Evolutionary conservation across 2,888 invertebrate genomes (phyloP).

Genomic region (Tanytarsus gracilentus): DNA sequence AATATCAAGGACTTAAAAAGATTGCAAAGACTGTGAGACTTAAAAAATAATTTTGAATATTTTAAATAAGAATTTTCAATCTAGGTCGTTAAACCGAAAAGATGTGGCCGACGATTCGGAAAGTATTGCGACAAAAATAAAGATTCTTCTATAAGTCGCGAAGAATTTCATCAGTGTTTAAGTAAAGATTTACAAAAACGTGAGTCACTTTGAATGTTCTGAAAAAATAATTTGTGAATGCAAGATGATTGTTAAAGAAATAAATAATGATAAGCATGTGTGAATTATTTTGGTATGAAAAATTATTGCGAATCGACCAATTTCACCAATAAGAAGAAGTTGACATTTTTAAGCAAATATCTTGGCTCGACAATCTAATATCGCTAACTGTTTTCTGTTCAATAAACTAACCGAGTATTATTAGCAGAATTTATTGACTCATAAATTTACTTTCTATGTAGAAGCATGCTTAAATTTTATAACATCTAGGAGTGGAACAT

Average conservation of each 20-base stretch:
- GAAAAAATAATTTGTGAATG: background rate
- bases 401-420: too few relatives aligned
- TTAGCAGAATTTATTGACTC: too few relatives aligned
- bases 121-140: constrained; percentile 77
- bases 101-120: constrained; percentile 82
- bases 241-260: background rate
- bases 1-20: constrained; percentile 70
- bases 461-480: too few relatives aligned
- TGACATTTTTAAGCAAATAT: too few relatives aligned
- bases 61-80: background rate
- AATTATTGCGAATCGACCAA: too few relatives aligned
- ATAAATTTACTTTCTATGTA: too few relatives aligned
- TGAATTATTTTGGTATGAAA: background rate
- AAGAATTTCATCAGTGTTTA: constrained; percentile 82
- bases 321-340: too few relatives aligned
- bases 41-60: background rate
- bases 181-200: constrained; percentile 72
- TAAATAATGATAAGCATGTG: background rate
- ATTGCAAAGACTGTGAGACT: constrained; percentile 64
- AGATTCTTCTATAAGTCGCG: constrained; percentile 65
- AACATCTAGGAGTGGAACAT: too few relatives aligned
- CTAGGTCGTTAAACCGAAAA: constrained; percentile 63
- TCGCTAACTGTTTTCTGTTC: too few relatives aligned
- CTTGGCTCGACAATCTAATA: too few relatives aligned
- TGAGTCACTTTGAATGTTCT: constrained; percentile 48